Conservation (phyloP, 2,888 invertebrate genomes). For the Abscondita cerata region DNA sequence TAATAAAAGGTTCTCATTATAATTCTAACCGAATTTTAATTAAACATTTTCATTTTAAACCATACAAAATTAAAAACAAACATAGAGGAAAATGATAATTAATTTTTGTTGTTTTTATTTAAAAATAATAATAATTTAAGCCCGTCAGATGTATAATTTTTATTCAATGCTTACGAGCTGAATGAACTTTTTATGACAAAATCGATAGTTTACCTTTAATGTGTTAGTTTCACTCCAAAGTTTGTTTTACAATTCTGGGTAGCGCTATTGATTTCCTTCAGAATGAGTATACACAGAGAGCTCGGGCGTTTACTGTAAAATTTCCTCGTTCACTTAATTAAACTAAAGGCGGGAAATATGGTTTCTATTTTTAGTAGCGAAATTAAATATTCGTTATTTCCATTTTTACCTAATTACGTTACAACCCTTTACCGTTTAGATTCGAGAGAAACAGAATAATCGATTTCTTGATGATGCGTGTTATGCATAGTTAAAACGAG, state of each 20-base stretch:
- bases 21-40: too few relatives aligned
- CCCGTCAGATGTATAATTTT: neutral
- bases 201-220: conserved; percentile 27
- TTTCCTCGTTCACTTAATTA: conserved; percentile 32
- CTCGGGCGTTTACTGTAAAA: conserved; percentile 23
- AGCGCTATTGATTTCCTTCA: conserved; percentile 23
- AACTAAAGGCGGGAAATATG: conserved; percentile 20
- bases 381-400: conserved; percentile 8
- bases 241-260: conserved; percentile 23
- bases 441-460: too few relatives aligned
- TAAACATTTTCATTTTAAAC: too few relatives aligned
- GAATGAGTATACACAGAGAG: too few relatives aligned
- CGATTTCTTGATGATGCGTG: too few relatives aligned
- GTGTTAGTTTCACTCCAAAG: conserved; percentile 18
- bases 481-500: too few relatives aligned
- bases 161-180: conserved; percentile 4
- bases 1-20: too few relatives aligned
- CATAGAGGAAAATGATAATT: too few relatives aligned
- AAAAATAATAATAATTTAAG: too few relatives aligned
- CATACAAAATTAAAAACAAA: too few relatives aligned
- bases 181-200: conserved; percentile 16
- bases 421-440: too few relatives aligned
- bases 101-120: too few relatives aligned
- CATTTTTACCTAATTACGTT: neutral
- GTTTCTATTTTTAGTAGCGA: conserved; percentile 8